These are phyloP conservation scores for Adrianichthys oophorus DNA, from an alignment of 2,797 vertebrate species.

Conservation along the genomic window DNA sequence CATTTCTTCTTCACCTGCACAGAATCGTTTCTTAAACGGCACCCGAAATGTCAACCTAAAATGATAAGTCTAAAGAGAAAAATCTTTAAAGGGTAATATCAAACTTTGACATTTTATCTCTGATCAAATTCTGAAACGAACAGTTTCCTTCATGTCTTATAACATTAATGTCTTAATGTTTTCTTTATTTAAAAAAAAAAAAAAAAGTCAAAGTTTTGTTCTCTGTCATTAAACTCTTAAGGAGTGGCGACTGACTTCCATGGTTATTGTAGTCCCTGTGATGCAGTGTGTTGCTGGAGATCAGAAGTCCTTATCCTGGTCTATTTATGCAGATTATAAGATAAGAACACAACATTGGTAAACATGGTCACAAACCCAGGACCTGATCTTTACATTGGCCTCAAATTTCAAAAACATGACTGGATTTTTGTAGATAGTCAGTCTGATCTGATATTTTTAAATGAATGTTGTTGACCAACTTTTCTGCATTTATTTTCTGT, in stretches of 20 bases:
- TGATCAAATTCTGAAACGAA: conserved; percentile 6
- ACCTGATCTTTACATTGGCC: too few species aligned
- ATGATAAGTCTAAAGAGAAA: conserved; percentile 18
- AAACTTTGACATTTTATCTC: conserved; percentile 29
- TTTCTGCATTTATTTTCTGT: too few species aligned
- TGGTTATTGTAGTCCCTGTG: conserved; percentile 6
- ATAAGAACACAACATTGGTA: conserved; percentile 14
- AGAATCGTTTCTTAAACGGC: conserved; percentile 9
- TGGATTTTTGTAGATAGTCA: too few species aligned
- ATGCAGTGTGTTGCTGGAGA: conserved; percentile 7
- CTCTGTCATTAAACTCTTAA: too few species aligned
- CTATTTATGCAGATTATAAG: conserved; percentile 22
- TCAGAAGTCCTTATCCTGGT: conserved; percentile 11
- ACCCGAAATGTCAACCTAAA: conserved; percentile 37
- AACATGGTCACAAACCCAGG: conserved; percentile 25
- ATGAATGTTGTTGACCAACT: too few species aligned
- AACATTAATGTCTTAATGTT: too few species aligned
- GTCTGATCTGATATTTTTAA: too few species aligned
- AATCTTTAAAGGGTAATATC: conserved; percentile 13
- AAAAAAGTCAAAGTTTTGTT: too few species aligned
- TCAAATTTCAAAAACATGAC: too few species aligned
- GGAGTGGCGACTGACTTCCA: too few species aligned
- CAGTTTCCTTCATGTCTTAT: conserved; percentile 1
- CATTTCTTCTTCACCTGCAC: conserved; percentile 2
- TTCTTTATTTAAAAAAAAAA: too few species aligned